Base-by-base conservation (phyloP, 1,140 invertebrate species). In the Araneus ventricosus region DNA sequence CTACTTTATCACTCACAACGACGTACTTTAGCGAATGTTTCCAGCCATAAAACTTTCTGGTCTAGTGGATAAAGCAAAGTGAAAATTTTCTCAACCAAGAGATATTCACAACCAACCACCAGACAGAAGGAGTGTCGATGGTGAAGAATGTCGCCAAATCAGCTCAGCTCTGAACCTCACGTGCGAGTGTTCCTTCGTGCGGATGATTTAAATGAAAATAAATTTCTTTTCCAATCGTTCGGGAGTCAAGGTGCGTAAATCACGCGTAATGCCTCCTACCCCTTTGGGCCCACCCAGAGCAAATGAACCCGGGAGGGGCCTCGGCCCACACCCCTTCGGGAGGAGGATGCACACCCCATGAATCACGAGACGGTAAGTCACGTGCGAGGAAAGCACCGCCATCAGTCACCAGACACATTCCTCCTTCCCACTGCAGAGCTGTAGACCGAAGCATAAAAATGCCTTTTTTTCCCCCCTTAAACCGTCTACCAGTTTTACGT, bases 151-250 rank as follows among this genome's bases (percentile, higher is more conserved):
- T 20, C 30, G n/a, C 63, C 63, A n/a, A 27, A 67, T 27, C n/a
- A 14, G n/a, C n/a, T 27, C 14, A 27, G 63, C 14, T 75, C 17
- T 20, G 27, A 17, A 14, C 14, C 30, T 75, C 70, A 75, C 70
- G 70, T 34, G 34, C 27, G 34, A 34, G 30, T 14, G 59, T 34
- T 45, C 39, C 27, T 10, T 30, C 5, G 63, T n/a, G 87, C 63
- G 87, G 27, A 70, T 88, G 63, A 88, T 88, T 88, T 70, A 70
- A 88, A 88, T 88, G 59, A 45, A 88, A 88, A 88, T 88, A 88
- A 88, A 88, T 70, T 41, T 88, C 63, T 20, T 24, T 45, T 37
- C 59, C 14, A 39, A 70, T 39, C 37, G 6, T 14, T 45, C 39
- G 24, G 37, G 41, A 22, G 63, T 70, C 45, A 52, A 70, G 39